phyloP scores from a whole-genome alignment of 2,888 invertebrate species.

The Monopis laevigella region DNA sequence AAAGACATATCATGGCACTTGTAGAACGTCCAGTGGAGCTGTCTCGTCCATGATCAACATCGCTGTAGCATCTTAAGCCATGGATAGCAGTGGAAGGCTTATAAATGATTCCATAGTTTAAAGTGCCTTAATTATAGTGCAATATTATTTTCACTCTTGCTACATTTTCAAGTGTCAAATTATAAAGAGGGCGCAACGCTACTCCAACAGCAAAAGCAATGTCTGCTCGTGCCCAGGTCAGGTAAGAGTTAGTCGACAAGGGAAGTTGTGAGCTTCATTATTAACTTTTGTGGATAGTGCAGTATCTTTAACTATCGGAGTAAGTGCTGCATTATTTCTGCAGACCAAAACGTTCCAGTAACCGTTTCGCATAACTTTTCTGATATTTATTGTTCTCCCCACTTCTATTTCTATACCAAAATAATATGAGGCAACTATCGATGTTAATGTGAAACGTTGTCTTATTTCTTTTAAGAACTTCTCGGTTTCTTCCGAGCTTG shows the following conservation, averaged over 20 bases:
- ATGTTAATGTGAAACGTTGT: neutral
- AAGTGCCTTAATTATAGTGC: neutral
- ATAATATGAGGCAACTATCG: constrained; percentile 1
- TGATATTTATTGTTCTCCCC: neutral
- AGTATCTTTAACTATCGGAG: constrained; percentile 2
- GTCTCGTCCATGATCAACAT: neutral
- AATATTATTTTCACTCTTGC: constrained; percentile 1
- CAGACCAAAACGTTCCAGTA: constrained; percentile 2
- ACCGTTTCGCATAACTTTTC: neutral
- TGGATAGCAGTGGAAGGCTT: neutral
- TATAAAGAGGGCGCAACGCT: neutral
- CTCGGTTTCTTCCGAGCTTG: neutral
- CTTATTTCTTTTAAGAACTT: constrained; percentile 3
- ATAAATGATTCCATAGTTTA: constrained; percentile 3
- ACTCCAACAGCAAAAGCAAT: neutral
- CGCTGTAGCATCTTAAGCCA: neutral
- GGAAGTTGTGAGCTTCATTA: neutral
- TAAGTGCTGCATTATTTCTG: neutral
- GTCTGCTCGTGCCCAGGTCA: constrained; percentile 3
- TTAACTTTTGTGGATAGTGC: neutral
- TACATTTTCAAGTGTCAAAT: neutral
- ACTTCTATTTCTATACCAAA: constrained; percentile 5
- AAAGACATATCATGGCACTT: neutral
- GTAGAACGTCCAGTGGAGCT: constrained; percentile 4
- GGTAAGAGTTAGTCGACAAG: neutral